Evolutionary conservation across 2,797 vertebrate species (phyloP).

Genomic region (Prunella strophiata): DNA sequence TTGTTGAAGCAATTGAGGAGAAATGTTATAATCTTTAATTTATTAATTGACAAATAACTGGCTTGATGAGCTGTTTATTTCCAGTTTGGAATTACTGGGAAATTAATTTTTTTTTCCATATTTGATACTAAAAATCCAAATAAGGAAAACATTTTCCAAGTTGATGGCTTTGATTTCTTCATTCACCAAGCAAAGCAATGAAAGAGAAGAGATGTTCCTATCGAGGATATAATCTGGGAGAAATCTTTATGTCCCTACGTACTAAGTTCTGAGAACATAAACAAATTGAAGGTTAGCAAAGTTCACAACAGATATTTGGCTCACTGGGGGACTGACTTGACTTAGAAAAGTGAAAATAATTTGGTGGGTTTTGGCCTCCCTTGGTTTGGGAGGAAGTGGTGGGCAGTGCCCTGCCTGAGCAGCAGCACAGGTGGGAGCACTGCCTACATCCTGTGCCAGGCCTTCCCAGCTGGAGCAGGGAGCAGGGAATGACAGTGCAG

Average conservation of each 20-base stretch:
- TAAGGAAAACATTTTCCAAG: neutral
- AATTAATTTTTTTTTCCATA: neutral
- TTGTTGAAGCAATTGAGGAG: neutral
- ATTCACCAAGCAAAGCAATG: neutral
- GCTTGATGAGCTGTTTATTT: neutral
- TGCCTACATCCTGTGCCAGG: neutral
- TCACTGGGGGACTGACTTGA: neutral
- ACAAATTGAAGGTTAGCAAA: neutral
- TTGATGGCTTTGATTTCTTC: neutral
- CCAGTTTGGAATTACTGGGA: neutral
- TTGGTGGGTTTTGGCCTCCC: neutral
- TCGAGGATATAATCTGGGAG: neutral
- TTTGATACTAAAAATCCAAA: neutral
- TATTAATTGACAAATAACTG: neutral
- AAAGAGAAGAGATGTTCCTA: neutral
- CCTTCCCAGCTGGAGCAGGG: neutral
- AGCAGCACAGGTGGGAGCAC: neutral
- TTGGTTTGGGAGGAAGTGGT: neutral
- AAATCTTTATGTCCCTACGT: neutral
- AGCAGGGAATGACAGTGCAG: neutral
- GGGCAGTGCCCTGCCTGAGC: neutral
- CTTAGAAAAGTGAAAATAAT: neutral
- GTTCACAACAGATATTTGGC: neutral
- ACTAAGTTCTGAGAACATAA: neutral
- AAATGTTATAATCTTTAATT: neutral